Evolutionary conservation across 1,140 invertebrate genomes (phyloP).

Genomic region (fruit fly (Drosophila melanogaster)): Release_6_plus_ISO1_MT NT_033777.3:11350501-11351000

Average conservation of each 20-base stretch:
- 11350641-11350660: constrained; percentile 62
- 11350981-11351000: constrained; percentile 59
- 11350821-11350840: constrained; percentile 72
- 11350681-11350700: constrained; percentile 8
- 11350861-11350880: constrained; percentile 75
- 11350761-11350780: constrained; percentile 28
- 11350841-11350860: constrained; percentile 51
- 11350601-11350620: constrained; percentile 54
- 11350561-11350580: constrained; percentile 45
- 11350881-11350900: constrained; percentile 63
- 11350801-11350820: constrained; percentile 23
- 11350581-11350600: constrained; percentile 39
- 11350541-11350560: constrained; percentile 35
- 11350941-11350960: constrained; percentile 52
- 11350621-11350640: constrained; percentile 60
- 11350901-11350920: constrained; percentile 45
- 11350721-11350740: constrained; percentile 27
- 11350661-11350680: constrained; percentile 30
- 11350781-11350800: constrained; percentile 43
- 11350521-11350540: constrained; percentile 14
- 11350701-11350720: constrained; percentile 1
- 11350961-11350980: constrained; percentile 62
- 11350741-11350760: constrained; percentile 45
- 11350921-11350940: constrained; percentile 67
- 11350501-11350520: constrained; percentile 14